These are phyloP conservation scores for Isichthys henryi DNA, from an alignment of 2,113 vertebrate genomes.

Conservation along the genomic window DNA sequence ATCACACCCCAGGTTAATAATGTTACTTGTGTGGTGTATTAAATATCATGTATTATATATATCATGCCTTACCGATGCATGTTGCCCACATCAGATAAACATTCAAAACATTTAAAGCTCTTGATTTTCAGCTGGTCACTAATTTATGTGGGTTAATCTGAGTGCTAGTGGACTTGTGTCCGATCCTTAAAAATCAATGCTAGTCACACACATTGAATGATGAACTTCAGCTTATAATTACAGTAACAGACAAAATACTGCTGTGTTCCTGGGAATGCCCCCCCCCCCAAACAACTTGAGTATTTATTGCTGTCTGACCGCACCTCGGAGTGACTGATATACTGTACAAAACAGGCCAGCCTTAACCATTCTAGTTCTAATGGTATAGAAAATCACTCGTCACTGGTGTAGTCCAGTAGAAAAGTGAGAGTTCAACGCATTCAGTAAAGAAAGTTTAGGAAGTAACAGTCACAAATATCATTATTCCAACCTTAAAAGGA, in stretches of 20 bases:
- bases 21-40: neutral
- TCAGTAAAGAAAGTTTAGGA: neutral
- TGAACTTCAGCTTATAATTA: neutral
- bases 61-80: neutral
- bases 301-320: constrained; percentile 14
- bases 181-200: neutral
- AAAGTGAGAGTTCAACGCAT: neutral
- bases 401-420: neutral
- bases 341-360: neutral
- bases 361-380: neutral
- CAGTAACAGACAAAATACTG: neutral
- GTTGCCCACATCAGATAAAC: neutral
- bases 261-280: neutral
- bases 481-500: constrained; percentile 9
- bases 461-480: neutral
- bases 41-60: neutral
- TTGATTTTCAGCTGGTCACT: neutral
- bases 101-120: neutral
- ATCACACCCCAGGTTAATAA: constrained; percentile 5
- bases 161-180: neutral
- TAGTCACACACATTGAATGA: neutral
- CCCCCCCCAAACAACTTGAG: neutral
- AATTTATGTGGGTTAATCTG: neutral
- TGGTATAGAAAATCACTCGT: constrained; percentile 2
- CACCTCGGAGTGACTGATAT: constrained; percentile 12